phyloP scores from a whole-genome alignment of 2,797 vertebrate species.

The Enteromius mattozi region DNA sequence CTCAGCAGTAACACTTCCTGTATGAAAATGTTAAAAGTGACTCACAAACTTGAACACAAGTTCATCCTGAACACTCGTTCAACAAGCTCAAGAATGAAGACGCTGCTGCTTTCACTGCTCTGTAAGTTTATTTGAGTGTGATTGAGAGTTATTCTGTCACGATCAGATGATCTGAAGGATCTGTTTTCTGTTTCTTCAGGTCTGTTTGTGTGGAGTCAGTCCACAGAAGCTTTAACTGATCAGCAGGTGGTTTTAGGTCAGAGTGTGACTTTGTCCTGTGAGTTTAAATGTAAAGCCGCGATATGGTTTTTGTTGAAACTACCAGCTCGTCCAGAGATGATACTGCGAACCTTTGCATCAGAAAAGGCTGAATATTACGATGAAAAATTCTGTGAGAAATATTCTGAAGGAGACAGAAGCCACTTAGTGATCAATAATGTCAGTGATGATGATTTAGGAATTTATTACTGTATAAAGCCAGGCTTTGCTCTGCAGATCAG shows the following conservation, averaged over 20 bases:
- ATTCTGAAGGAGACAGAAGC: background rate
- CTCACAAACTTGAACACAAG: background rate
- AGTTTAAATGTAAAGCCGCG: fast-evolving
- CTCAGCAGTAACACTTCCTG: background rate
- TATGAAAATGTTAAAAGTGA: background rate
- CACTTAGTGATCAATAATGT: background rate
- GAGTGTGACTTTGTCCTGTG: background rate
- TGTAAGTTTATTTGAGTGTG: conserved; percentile 4
- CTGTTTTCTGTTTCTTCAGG: conserved; percentile 7
- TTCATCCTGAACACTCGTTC: background rate
- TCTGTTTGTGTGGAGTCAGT: background rate
- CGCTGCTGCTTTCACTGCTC: background rate
- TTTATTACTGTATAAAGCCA: background rate
- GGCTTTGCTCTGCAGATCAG: fast-evolving
- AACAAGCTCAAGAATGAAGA: background rate
- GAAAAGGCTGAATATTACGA: no score
- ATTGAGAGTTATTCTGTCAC: background rate
- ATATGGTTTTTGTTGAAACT: background rate
- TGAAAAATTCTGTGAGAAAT: background rate
- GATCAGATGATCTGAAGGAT: conserved; percentile 11
- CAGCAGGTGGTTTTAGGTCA: background rate
- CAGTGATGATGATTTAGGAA: background rate
- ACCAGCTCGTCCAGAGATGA: background rate
- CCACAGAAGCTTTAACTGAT: background rate
- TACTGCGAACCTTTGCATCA: background rate